phyloP scores from a whole-genome alignment of 2,888 invertebrate species.

The Pecten maximus region DNA sequence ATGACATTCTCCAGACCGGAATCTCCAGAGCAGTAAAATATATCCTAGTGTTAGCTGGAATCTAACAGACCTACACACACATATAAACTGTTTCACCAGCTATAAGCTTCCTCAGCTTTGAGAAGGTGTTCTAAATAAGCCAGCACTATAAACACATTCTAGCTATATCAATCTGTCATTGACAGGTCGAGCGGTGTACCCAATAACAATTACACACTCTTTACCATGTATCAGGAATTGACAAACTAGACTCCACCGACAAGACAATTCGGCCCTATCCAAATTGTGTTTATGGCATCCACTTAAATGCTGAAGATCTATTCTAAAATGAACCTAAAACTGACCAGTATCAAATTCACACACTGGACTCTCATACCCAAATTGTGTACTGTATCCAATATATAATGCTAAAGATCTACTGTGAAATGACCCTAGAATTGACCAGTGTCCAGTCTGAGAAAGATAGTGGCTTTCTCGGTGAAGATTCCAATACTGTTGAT shows the following conservation, averaged over 20 bases:
- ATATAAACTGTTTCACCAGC: background rate
- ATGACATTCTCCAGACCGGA: background rate
- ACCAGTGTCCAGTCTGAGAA: conserved; percentile 7
- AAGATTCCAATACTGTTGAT: background rate
- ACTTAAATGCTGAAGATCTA: no score
- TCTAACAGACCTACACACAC: no score
- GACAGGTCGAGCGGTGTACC: no score
- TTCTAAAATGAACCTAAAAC: no score
- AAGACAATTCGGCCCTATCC: background rate
- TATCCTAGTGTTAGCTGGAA: background rate
- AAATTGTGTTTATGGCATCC: no score
- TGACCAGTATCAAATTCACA: no score
- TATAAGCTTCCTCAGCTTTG: background rate
- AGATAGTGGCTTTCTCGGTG: background rate
- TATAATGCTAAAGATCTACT: background rate
- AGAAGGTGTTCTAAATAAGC: background rate
- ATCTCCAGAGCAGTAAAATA: background rate
- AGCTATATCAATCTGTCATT: background rate
- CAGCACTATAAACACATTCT: background rate
- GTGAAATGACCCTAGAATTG: background rate
- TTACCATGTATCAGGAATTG: background rate
- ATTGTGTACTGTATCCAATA: background rate
- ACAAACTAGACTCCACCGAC: background rate
- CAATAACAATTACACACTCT: background rate
- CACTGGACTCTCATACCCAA: no score